Conservation (phyloP, 2,797 vertebrate genomes). For the Remorina albescens region DNA sequence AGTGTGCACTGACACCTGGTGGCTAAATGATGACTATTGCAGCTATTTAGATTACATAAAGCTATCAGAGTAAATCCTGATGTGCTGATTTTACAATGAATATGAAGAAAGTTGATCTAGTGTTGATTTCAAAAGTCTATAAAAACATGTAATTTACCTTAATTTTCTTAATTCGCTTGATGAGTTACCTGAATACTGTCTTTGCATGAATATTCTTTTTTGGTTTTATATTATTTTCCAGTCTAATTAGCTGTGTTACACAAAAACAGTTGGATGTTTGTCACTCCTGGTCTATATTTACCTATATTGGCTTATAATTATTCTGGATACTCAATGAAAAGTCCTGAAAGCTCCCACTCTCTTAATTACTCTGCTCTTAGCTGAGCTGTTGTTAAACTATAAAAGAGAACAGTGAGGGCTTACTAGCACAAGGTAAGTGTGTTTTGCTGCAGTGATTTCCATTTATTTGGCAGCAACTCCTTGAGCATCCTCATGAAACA, state of each 20-base stretch:
- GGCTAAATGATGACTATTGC: conserved; percentile 25
- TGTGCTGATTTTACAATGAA: neutral
- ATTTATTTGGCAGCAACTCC: no score
- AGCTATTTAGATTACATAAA: neutral
- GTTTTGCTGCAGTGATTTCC: no score
- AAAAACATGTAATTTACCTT: neutral
- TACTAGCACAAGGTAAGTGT: no score
- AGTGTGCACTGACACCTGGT: conserved; percentile 57
- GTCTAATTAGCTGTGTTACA: neutral
- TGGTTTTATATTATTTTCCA: neutral
- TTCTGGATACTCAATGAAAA: no score
- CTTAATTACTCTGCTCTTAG: no score
- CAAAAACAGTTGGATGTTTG: no score
- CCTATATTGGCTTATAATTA: no score
- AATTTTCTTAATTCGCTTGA: neutral
- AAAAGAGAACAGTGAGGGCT: no score
- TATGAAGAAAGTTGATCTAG: neutral
- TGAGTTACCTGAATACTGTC: neutral
- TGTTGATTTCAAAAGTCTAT: neutral
- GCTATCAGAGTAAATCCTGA: neutral
- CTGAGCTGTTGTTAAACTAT: no score
- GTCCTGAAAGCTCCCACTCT: no score
- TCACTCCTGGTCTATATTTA: neutral
- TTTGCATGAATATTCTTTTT: neutral
- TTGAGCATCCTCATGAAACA: no score